phyloP scores from a whole-genome alignment of 1,140 invertebrate species.

The Campoletis sonorensis region DNA sequence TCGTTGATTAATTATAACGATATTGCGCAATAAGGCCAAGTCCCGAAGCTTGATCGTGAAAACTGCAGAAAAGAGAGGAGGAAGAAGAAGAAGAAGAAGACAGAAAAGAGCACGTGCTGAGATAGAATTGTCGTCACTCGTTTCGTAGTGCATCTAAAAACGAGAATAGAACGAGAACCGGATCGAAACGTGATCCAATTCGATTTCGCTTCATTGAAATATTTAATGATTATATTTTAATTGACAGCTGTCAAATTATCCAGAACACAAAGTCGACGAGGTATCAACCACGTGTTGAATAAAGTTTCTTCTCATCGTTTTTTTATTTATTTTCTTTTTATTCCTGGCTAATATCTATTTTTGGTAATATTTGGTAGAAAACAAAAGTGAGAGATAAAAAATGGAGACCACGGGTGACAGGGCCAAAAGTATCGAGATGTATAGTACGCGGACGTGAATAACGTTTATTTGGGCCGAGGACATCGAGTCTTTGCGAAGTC shows the following conservation, averaged over 20 bases:
- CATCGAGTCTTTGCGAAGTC: neutral
- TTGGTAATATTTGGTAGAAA: neutral
- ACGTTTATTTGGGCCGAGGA: slow-evolving; percentile 28
- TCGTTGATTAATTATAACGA: neutral
- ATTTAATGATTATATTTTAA: too few species aligned
- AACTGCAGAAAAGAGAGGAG: neutral
- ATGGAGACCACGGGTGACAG: neutral
- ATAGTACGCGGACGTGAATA: neutral
- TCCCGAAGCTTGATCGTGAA: neutral
- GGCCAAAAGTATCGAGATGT: neutral
- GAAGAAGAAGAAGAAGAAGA: neutral
- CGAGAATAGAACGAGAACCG: slow-evolving; percentile 3
- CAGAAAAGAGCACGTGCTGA: neutral
- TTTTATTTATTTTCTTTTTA: neutral
- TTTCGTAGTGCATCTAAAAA: neutral
- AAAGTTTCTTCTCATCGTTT: neutral
- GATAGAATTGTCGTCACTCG: neutral
- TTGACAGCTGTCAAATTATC: too few species aligned
- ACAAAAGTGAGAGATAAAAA: neutral
- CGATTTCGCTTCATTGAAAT: neutral
- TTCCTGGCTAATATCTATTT: neutral
- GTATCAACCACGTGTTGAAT: neutral
- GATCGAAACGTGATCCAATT: slow-evolving; percentile 10
- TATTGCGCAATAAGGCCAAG: neutral
- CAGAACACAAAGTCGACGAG: too few species aligned